Base-by-base conservation (phyloP, 2,113 vertebrate genomes). In the Platycercus adscitus region DNA sequence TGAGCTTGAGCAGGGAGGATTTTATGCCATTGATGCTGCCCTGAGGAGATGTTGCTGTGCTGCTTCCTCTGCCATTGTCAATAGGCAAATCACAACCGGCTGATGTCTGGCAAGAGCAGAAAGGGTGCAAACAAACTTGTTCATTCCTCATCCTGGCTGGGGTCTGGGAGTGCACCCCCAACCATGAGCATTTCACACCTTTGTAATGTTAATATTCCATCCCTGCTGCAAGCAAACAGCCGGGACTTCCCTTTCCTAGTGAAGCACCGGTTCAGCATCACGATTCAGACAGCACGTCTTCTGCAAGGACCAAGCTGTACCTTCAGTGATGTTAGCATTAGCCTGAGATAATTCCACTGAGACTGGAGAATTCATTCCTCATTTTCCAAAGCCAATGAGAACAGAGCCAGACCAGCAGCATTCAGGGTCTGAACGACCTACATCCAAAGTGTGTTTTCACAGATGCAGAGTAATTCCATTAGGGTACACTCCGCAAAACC, bases 391-490 rank as follows among this genome's bases (percentile, higher is more conserved):
- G 46, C 35, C 61, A 92, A 75, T 68, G 90, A 71, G 71, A 93
- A 79, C 76, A 89, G 53, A n/a, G 52, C 28, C 82, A 71, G 86
- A 63, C 64, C 85, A 78, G 86, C 46, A 94, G 64, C 85, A 68
- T 56, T 79, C 76, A 89, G 85, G 81, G 39, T 95, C 91, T 91
- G 82, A 95, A 85, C 41, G 23, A 96, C 93, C 96, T 92, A 88
- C 95, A 95, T 81, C 81, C 92, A 84, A 93, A 94, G 81, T 61
- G 81, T 89, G 72, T 61, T 95, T 97, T 95, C 95, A 91, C 81
- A 95, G 92, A 94, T 75, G 86, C 86, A 84, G 26, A 80, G 93
- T 96, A 91, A 98, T 97, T 98, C 96, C 88, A 91, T 95, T 96
- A 96, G 80, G 95, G 93, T 89, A 81, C 88, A 82, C 88, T 93